Conservation (phyloP, 2,113 vertebrate genomes). For the Rhineura floridana region DNA sequence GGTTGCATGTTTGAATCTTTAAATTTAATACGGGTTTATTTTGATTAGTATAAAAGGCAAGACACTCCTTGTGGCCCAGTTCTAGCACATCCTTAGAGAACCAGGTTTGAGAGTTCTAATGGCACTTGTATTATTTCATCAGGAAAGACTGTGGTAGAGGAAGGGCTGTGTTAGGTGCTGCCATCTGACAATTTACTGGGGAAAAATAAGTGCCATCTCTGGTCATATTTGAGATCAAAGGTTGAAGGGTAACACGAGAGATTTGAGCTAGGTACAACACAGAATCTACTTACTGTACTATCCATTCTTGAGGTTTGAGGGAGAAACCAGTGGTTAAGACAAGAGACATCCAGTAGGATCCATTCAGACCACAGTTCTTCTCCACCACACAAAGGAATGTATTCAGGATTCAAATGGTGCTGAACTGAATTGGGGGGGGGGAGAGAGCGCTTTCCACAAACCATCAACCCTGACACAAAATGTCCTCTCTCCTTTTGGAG, state of each 20-base stretch:
- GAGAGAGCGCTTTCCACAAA: background rate
- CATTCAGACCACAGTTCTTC: background rate
- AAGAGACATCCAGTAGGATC: background rate
- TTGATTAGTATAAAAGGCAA: background rate
- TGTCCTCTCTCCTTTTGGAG: background rate
- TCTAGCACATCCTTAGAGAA: background rate
- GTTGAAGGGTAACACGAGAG: background rate
- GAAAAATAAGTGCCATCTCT: background rate
- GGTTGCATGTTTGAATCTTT: background rate
- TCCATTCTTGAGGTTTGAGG: background rate
- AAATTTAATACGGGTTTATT: background rate
- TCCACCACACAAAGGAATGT: background rate
- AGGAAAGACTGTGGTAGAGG: background rate
- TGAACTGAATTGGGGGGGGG: background rate
- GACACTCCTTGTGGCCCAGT: background rate
- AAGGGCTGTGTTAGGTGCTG: background rate
- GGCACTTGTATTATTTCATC: background rate
- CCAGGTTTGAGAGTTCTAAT: background rate
- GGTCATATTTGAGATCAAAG: background rate
- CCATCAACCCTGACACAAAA: background rate
- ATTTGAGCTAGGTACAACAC: background rate
- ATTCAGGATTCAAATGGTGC: background rate
- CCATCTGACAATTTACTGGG: background rate
- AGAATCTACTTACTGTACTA: background rate
- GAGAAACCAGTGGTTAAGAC: background rate